Evolutionary conservation across 2,797 vertebrate species (phyloP).

Genomic region (Apodemus agrarius): DNA sequence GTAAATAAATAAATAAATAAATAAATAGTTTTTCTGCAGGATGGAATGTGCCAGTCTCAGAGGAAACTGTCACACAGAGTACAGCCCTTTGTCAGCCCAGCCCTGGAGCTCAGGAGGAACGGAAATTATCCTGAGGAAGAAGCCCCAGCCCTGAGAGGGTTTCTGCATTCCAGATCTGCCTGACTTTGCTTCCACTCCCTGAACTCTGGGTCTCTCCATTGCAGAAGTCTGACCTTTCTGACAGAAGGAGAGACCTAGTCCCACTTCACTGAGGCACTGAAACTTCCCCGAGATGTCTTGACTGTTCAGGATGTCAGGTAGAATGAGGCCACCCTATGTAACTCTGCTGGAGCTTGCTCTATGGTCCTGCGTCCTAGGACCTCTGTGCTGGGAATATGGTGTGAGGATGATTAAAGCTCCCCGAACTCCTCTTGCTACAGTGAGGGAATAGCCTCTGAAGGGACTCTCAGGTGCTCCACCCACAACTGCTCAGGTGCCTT

Average conservation of each 20-base stretch:
- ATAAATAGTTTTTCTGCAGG: not conserved
- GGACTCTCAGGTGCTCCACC: no score
- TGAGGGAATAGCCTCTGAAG: no score
- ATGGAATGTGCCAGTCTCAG: not conserved
- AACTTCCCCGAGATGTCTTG: fast-evolving
- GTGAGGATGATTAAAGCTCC: not conserved
- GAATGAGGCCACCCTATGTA: not conserved
- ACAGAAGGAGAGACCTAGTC: no score
- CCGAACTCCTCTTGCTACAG: not conserved
- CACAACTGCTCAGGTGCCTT: not conserved
- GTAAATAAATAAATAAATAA: no score
- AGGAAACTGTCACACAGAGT: not conserved
- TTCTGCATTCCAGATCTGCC: not conserved
- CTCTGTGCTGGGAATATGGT: not conserved
- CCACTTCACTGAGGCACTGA: not conserved
- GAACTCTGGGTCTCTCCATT: not conserved
- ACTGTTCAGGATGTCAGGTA: not conserved
- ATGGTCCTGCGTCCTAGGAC: not conserved
- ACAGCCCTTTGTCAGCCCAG: not conserved
- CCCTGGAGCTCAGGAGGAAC: no score
- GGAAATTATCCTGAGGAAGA: constrained; percentile 65
- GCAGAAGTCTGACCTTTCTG: not conserved
- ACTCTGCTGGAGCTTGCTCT: not conserved
- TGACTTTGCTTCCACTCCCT: not conserved
- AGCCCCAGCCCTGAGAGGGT: not conserved